phyloP scores from a whole-genome alignment of 2,888 invertebrate genomes.

The Trachelus stipa region DNA sequence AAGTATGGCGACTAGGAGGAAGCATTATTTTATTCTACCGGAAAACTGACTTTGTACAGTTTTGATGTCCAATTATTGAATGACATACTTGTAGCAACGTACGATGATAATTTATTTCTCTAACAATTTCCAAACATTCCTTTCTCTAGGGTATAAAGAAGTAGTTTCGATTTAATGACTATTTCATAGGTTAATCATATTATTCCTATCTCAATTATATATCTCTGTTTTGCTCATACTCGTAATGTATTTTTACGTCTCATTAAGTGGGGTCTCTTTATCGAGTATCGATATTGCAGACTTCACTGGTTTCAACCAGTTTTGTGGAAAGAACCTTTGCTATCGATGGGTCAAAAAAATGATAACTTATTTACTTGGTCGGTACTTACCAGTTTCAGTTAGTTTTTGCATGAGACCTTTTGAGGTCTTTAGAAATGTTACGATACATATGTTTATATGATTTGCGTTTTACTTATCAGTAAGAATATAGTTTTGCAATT shows the following conservation, averaged over 20 bases:
- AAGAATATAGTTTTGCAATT: not conserved
- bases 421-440: not conserved
- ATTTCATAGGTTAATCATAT: not conserved
- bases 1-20: not conserved
- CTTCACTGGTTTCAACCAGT: slow-evolving; percentile 18
- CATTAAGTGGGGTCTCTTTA: not conserved
- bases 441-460: not conserved
- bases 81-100: not conserved
- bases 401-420: slow-evolving; percentile 14
- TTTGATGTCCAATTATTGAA: not conserved
- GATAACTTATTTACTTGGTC: slow-evolving; percentile 29
- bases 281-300: not conserved
- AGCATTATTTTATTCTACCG: not conserved
- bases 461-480: not conserved
- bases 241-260: not conserved
- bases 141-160: not conserved
- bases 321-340: slow-evolving; percentile 10
- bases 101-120: not conserved
- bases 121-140: not conserved
- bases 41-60: not conserved
- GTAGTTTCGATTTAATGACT: not conserved
- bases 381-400: slow-evolving; percentile 27
- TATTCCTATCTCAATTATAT: not conserved
- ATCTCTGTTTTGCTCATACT: slow-evolving; percentile 5
- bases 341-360: slow-evolving; percentile 22